Base-by-base conservation (phyloP, 2,888 invertebrate genomes). In the Catocala fraxini region DNA sequence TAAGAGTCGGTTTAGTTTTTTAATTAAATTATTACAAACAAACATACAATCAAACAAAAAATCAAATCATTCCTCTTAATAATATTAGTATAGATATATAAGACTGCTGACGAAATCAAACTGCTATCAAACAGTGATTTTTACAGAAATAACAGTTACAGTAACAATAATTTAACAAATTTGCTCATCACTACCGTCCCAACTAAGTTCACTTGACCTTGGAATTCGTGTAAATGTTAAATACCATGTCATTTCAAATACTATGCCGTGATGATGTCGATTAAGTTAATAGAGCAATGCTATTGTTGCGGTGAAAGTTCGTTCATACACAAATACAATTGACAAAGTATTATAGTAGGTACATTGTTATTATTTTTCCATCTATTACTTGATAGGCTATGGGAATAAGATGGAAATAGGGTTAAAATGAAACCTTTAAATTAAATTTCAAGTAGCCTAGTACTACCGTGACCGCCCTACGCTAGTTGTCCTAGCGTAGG, bases 271-370 rank as follows among this genome's bases (percentile, higher is more conserved):
- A 47, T 52, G 43, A 64, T 54, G 66, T 59, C 65, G 34, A 48
- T 65, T 65, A 59, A 67, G 51, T 73, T 77, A 71, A 45, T 68
- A 67, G 74, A 75, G 71, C 75, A 66, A 63, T 49, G 58, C 55
- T 55, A 65, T 71, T 55, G 56, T 42, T 59, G 58, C 49, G 68
- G 71, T 46, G 57, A 71, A 66, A 75, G 66, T 68, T 54, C 48
- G 63, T 59, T 67, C 51, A 59, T 59, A 43, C 39, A 43, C 13
- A 9, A 33, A 47, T 58, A 56, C 34, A 70, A 56, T 70, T 51
- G 51, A 45, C 61, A 63, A 57, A 65, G 42, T 33, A 51, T 43
- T n/a, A 13, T 42, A 48, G 47, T n/a, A n/a, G n/a, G n/a, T 53
- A n/a, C 34, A 13, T 42, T 48, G 47, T 53, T 25, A 49, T 43